Percentiles rank a stretch among this genome's conserved stretches.
These are phyloP conservation scores for Platanista minor DNA, from an alignment of 2,113 vertebrate species.

Conservation along the genomic window DNA sequence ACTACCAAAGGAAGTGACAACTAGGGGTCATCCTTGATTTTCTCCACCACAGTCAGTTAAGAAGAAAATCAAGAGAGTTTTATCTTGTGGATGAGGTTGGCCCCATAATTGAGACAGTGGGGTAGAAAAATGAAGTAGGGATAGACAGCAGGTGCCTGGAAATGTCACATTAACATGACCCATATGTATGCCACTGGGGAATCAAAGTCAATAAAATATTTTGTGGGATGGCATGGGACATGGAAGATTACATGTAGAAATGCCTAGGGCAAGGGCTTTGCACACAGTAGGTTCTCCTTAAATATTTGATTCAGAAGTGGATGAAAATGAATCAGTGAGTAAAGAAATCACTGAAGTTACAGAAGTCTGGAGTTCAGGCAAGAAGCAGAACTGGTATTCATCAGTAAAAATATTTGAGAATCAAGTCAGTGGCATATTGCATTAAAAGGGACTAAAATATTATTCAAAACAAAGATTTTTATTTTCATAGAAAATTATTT, in stretches of 20 bases:
- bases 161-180: neutral
- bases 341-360: neutral
- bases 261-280: neutral
- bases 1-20: neutral
- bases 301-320: neutral
- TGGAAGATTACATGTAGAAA: neutral
- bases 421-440: neutral
- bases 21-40: neutral
- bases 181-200: neutral
- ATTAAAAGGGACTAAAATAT: neutral
- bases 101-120: neutral
- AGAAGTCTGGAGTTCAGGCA: neutral
- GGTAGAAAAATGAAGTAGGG: neutral
- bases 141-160: neutral
- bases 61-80: neutral
- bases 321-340: neutral
- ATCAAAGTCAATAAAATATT: neutral
- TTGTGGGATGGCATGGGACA: neutral
- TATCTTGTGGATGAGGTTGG: neutral
- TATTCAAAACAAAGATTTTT: neutral
- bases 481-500: neutral
- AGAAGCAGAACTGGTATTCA: neutral
- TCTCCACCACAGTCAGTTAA: neutral
- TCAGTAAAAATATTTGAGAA: neutral
- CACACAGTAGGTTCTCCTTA: neutral